Evolutionary conservation across 92 coral and sea anemone genomes (phyloP).

Genomic region (Porites divaricata): DNA sequence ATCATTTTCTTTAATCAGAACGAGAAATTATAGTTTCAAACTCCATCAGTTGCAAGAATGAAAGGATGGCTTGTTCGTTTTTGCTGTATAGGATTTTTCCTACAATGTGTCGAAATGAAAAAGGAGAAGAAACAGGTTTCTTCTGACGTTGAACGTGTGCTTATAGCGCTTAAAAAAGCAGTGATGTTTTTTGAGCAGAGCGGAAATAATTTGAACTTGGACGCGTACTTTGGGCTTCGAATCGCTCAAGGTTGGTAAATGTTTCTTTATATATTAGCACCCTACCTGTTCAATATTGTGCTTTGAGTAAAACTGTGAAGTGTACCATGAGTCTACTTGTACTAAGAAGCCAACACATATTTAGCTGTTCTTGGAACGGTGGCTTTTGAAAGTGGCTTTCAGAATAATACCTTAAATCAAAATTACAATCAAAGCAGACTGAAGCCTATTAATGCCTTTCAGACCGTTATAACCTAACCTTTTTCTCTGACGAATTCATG

Average conservation of each 20-base stretch:
- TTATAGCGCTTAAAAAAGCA: constrained; percentile 48
- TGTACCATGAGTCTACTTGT: no score
- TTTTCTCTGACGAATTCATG: no score
- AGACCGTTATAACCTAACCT: no score
- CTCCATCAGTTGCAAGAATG: neutral
- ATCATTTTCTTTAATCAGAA: neutral
- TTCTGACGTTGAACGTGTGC: neutral
- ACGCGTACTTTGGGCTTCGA: constrained; percentile 77
- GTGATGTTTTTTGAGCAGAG: constrained; percentile 58
- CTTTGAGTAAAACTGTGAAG: no score
- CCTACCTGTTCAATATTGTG: no score
- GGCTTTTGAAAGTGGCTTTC: no score
- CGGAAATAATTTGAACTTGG: constrained; percentile 68
- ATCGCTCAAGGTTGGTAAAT: constrained; percentile 75
- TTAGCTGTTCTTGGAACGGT: no score
- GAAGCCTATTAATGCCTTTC: no score
- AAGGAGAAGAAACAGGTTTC: neutral
- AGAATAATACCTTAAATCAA: no score
- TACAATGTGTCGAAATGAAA: neutral
- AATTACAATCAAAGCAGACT: no score
- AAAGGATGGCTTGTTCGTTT: neutral
- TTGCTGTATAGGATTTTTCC: neutral
- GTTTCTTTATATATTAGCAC: neutral
- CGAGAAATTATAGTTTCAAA: neutral
- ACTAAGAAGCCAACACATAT: no score